A percentile compares a stretch with the other conserved stretches of the same genome.
phyloP scores from a whole-genome alignment of 2,888 invertebrate species.

The Lithophane leautieri region DNA sequence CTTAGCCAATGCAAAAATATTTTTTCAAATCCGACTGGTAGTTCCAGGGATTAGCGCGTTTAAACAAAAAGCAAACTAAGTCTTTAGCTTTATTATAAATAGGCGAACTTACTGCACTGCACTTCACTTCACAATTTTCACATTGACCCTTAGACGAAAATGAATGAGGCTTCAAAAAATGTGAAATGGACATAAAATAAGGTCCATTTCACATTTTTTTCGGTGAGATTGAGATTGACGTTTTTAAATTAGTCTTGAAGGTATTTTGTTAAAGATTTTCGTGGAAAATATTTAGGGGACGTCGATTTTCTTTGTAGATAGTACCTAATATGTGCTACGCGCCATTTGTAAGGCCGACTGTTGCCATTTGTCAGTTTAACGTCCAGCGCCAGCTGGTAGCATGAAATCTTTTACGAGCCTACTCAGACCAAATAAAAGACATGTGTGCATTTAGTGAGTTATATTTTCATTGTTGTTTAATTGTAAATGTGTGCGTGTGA shows the following conservation, averaged over 20 bases:
- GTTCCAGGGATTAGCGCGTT: neutral
- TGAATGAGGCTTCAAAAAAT: neutral
- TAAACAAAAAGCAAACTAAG: neutral
- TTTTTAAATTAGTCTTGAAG: conserved; percentile 42
- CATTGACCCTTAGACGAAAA: conserved; percentile 24
- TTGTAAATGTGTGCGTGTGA: too few species aligned
- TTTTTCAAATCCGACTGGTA: neutral
- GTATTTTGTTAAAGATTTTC: conserved; percentile 23
- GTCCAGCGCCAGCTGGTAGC: neutral
- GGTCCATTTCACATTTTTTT: conserved; percentile 20
- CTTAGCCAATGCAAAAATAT: too few species aligned
- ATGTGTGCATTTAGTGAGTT: too few species aligned
- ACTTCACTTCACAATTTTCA: conserved; percentile 4
- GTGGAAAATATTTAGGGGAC: neutral
- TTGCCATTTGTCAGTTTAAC: conserved; percentile 12
- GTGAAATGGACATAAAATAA: too few species aligned
- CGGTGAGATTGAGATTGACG: conserved; percentile 20
- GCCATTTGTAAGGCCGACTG: conserved; percentile 15
- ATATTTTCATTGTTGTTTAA: too few species aligned
- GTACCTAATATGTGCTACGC: conserved; percentile 8
- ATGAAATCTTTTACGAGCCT: neutral
- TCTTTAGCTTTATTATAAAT: neutral
- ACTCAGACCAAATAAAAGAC: too few species aligned
- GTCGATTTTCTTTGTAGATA: conserved; percentile 20
- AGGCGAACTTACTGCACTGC: conserved; percentile 10